These are phyloP conservation scores for Potorous gilbertii DNA, from an alignment of 2,797 vertebrate genomes.

Conservation along the genomic window DNA sequence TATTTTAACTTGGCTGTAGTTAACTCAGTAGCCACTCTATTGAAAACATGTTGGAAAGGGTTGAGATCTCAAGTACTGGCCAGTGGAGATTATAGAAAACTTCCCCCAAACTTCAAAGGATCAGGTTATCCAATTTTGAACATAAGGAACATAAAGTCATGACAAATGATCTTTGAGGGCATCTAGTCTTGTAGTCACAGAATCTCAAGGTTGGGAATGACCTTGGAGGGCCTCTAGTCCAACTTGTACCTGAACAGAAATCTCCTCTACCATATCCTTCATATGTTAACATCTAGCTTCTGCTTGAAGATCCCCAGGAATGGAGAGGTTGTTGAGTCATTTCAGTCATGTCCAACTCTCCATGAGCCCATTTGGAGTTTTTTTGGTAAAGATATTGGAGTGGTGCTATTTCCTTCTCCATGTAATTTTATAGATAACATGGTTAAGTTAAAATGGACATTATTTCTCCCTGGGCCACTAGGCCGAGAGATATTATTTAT, in stretches of 20 bases:
- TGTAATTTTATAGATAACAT: neutral
- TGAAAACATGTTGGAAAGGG: neutral
- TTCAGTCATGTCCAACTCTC: neutral
- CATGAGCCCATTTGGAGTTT: neutral
- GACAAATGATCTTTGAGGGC: neutral
- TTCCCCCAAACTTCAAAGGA: neutral
- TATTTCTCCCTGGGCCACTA: too few species aligned
- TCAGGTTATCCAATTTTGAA: slow-evolving; percentile 42
- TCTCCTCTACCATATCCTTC: neutral
- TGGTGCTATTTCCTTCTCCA: neutral
- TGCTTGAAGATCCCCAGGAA: neutral
- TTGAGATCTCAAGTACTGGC: neutral
- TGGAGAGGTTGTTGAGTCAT: neutral
- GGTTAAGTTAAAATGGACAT: too few species aligned
- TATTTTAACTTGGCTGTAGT: slow-evolving; percentile 78
- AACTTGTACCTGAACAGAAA: neutral
- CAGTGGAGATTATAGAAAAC: neutral
- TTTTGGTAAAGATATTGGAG: neutral
- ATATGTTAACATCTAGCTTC: neutral
- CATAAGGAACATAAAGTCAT: slow-evolving; percentile 24
- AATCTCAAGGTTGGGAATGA: neutral
- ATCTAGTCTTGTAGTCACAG: neutral
- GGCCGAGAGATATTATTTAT: too few species aligned
- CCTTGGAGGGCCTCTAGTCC: neutral
- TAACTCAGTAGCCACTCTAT: neutral